Base-by-base conservation (phyloP, 2,888 invertebrate genomes). In the Agrotis puta region DNA sequence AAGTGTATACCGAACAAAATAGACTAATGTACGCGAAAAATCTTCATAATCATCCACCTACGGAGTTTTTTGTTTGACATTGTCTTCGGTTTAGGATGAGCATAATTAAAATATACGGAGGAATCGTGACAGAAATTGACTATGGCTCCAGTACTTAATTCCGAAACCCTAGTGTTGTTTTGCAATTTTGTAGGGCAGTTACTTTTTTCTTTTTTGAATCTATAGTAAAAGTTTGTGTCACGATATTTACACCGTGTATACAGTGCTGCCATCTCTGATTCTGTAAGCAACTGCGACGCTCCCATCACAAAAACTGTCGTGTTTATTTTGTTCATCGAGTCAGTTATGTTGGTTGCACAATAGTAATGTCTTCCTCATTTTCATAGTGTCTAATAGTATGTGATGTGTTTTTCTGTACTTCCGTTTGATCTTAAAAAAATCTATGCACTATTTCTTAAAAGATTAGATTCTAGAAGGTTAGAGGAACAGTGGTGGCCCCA, bases 41-140 rank as follows among this genome's bases (percentile, higher is more conserved):
- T 72, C 74, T 87, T 0, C 96, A 96, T 63, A 96, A 94, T 74
- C 96, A 96, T 84, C 92, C 91, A 0, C 96, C 96, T 2, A 95
- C 95, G 1, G 96, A 95, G 79, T 96, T 96, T 79, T 96, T 96
- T 87, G 96, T 95, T 79, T 95, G 91, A 94, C 86, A 47, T 69
- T 0, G 18, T 54, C 54, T 75, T 59, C 20, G 18, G 50, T 58
- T 64, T 69, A 76, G 66, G 61, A 62, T 48, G 65, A 50, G 66
- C 64, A 64, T 68, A 77, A 71, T 77, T 58, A 50, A 70, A 53
- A 33, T 33, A 33, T 56, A n/a, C n/a, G 6, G 33, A 33, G 56
- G 27, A 27, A 33, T n/a, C 3, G 13, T 33, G 56, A 14, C n/a
- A 33, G 13, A n/a, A 20, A 2, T 20, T 50, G 7, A 33, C 7